Base-by-base conservation (phyloP, 1,140 invertebrate species). In the Leptinotarsa undecemlineata region DNA sequence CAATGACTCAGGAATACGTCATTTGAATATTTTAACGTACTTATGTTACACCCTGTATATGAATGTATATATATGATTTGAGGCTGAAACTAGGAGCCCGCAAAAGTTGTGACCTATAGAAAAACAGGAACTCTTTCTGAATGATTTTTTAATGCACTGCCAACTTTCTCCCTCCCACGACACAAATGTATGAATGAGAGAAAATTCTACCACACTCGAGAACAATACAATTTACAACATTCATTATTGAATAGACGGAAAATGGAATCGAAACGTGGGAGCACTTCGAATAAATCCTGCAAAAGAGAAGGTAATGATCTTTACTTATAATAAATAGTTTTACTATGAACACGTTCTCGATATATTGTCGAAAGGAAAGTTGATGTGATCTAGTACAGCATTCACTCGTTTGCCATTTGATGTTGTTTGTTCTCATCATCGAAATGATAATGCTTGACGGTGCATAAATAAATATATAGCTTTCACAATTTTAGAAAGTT, bases 231-330 rank as follows among this genome's bases (percentile, higher is more conserved):
- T 57, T 57, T 57, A 57, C 6, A 57, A 57, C 51, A 57, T 57
- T 15, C 51, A 57, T 57, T 57, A 57, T 57, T 57, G 51, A 19
- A 57, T 19, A 19, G 51, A 57, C 51, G 51, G 51, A 57, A 57
- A 57, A 57, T 57, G 6, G 51, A 57, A 57, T n/a, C 51, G 4
- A 57, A 57, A 57, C 51, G 51, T 57, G 51, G 51, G 51, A 57
- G 51, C 51, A 19, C 0, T 2, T 57, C 51, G 13, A 15, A 57
- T 57, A 57, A 57, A 57, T 57, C 15, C 51, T 19, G n/a, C 51
- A 57, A 57, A 57, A 57, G 51, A 57, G 51, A 57, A 57, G 51
- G 51, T 57, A 57, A 57, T 57, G 51, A 57, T 57, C 51, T n/a
- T 57, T 57, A 57, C n/a, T 57, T 57, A 57, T 57, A 57, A 57